Evolutionary conservation across 35 echinoderm and acorn worm species (phyloP).

Genomic region (Heliocidaris erythrogramma): DNA sequence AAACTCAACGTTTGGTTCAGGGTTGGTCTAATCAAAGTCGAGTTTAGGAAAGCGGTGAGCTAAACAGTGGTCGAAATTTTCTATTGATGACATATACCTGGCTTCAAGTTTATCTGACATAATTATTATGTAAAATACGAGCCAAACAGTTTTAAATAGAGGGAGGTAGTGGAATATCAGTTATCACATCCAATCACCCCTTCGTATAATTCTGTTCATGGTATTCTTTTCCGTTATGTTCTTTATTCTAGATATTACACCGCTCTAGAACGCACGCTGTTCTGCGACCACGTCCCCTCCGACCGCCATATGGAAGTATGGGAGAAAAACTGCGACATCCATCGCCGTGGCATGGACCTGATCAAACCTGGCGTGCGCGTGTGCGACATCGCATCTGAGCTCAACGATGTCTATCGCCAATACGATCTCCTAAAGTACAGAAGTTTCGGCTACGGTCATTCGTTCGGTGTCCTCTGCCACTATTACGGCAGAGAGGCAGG

Average conservation of each 20-base stretch:
- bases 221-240: background rate
- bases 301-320: constrained; percentile 67
- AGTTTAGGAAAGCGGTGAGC: too few relatives aligned
- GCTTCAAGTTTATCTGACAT: too few relatives aligned
- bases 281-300: constrained; percentile 65
- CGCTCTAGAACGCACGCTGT: constrained; percentile 69
- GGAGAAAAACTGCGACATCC: constrained; percentile 84
- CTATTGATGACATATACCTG: too few relatives aligned
- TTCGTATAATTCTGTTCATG: background rate
- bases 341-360: constrained; percentile 70
- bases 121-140: too few relatives aligned
- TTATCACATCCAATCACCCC: too few relatives aligned
- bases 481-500: constrained; percentile 96
- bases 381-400: constrained; percentile 76
- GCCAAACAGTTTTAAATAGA: too few relatives aligned
- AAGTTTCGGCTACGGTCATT: constrained; percentile 92
- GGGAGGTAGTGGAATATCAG: too few relatives aligned
- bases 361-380: constrained; percentile 73
- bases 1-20: too few relatives aligned
- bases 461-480: constrained; percentile 84
- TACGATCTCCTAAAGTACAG: constrained; percentile 76
- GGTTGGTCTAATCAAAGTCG: too few relatives aligned
- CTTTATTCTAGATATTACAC: constrained; percentile 67
- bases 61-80: too few relatives aligned
- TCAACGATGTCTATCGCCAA: constrained; percentile 80